Base-by-base conservation (phyloP, 2,797 vertebrate species). In the Dicrostonyx torquatus region DNA sequence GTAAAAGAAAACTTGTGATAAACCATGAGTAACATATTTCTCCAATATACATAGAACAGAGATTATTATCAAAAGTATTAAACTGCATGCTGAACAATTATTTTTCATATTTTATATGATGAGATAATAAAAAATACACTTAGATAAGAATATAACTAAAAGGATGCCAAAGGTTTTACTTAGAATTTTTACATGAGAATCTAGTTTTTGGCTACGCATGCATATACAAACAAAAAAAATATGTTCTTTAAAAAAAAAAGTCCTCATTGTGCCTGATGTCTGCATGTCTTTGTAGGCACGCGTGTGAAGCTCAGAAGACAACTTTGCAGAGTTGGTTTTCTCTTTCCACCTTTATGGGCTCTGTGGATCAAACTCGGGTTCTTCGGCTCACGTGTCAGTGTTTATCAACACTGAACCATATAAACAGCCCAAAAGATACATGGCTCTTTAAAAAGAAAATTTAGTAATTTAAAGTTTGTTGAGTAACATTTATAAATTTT, bases 1-100 rank as follows among this genome's bases (percentile, higher is more conserved):
- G 98, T 98, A 97, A 97, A 98, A 97, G 96, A 79, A 96, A 94
- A 92, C 5, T 70, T 85, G 43, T 93, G 77, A 45, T 85, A 95
- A 95, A 84, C 34, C 64, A 89, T 53, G 20, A 89, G 68, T 88
- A 82, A 96, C 90, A 20, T 84, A 79, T 70, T 94, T 96, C 58
- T 96, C 73, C 50, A 92, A 87, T n/a, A 94, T 22, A 85, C 5
- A 68, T 0, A 72, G 45, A 43, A 75, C 29, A 82, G 18, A 95
- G 76, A 94, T 80, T 94, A 92, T 37, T 92, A 95, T 84, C n/a
- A 80, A 87, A 95, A 94, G 68, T 53, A 84, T 40, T 62, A 88
- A 90, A 40, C 50, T 62, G 90, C 50, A 83, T 45, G 85, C 37
- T 93, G 70, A 40, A 66, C 29, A 94, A 89, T 86, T 83, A 89